phyloP scores from a whole-genome alignment of 2,888 invertebrate species.

The Aelia acuminata region DNA sequence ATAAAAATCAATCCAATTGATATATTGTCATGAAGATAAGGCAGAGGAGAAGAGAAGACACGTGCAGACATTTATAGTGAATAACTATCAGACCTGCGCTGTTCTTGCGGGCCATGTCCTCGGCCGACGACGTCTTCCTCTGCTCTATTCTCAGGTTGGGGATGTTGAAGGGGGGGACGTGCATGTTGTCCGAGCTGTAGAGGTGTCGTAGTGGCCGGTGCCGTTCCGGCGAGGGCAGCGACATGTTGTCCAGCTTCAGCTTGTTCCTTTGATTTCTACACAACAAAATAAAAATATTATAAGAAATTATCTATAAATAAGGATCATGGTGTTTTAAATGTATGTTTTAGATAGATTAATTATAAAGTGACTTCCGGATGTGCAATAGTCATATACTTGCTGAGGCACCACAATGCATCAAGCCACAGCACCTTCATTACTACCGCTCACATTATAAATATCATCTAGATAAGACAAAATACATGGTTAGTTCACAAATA shows the following conservation, averaged over 20 bases:
- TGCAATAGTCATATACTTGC: no score
- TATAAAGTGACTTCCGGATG: no score
- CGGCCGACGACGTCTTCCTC: slow-evolving; percentile 90
- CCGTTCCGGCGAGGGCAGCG: slow-evolving; percentile 82
- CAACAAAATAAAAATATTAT: neutral
- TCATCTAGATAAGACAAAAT: no score
- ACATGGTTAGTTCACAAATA: no score
- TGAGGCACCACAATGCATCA: no score
- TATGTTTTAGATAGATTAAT: no score
- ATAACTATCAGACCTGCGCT: slow-evolving; percentile 75
- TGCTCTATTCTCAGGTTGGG: slow-evolving; percentile 90
- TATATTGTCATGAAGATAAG: neutral
- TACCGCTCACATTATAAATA: no score
- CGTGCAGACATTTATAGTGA: neutral
- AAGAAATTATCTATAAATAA: no score
- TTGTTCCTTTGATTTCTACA: slow-evolving; percentile 87
- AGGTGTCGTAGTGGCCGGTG: slow-evolving; percentile 84
- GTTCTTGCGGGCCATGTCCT: slow-evolving; percentile 91
- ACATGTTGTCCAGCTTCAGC: slow-evolving; percentile 85
- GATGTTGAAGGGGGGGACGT: slow-evolving; percentile 86
- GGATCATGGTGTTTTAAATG: no score
- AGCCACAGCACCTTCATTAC: no score
- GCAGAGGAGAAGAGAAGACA: slow-evolving; percentile 39
- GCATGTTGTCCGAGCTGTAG: slow-evolving; percentile 89
- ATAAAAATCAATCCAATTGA: no score